phyloP scores from a whole-genome alignment of 2,797 vertebrate species.

The Cryptoblepharus egeriae region DNA sequence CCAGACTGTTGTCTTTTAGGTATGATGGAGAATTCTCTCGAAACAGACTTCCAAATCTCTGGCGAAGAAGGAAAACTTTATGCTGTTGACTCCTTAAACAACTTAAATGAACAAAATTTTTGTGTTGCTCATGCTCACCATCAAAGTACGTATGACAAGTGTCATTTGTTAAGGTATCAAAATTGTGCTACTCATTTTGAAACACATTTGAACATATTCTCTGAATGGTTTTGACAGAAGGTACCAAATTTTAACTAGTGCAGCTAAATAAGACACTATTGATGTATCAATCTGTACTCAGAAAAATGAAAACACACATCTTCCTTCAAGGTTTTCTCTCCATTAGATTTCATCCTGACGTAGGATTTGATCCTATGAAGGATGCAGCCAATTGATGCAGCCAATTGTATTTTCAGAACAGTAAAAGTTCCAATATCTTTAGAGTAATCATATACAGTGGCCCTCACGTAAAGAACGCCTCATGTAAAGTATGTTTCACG shows the following conservation, averaged over 20 bases:
- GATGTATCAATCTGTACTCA: background rate
- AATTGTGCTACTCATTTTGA: background rate
- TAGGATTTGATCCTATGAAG: background rate
- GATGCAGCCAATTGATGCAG: background rate
- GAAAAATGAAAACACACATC: background rate
- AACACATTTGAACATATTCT: background rate
- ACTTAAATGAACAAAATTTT: conserved; percentile 78
- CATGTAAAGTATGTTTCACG: no score
- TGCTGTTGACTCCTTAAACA: conserved; percentile 81
- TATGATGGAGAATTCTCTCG: conserved; percentile 72
- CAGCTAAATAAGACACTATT: no score
- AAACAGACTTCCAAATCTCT: conserved; percentile 47
- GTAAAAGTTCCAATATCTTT: background rate
- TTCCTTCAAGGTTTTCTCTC: background rate
- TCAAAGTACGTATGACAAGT: conserved; percentile 62
- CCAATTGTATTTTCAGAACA: background rate
- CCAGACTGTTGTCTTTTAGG: conserved; percentile 62
- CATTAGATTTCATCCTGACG: no score
- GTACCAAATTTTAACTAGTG: background rate
- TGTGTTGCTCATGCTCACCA: conserved; percentile 60
- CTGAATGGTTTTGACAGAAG: background rate
- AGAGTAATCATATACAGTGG: background rate
- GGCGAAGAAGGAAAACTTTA: conserved; percentile 78
- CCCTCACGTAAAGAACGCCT: no score
- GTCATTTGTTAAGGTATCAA: background rate